Evolutionary conservation across 2,797 vertebrate species (phyloP).

Genomic region (Falco cherrug): DNA sequence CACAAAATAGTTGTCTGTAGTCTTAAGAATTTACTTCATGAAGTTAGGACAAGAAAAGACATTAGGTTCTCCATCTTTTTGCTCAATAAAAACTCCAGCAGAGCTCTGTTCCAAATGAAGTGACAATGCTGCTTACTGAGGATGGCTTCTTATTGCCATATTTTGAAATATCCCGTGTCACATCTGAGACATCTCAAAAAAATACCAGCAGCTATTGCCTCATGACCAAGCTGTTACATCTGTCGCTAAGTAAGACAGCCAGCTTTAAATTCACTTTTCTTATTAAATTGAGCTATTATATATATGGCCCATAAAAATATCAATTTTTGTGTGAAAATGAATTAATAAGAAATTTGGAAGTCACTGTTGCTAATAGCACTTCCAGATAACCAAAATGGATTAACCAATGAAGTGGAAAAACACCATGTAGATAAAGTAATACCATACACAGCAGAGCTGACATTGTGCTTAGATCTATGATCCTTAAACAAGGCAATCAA

Average conservation of each 20-base stretch:
- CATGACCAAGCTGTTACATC: background rate
- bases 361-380: background rate
- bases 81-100: background rate
- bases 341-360: conserved; percentile 15
- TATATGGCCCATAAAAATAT: background rate
- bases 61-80: background rate
- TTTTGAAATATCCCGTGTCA: background rate
- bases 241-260: background rate
- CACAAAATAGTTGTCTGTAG: background rate
- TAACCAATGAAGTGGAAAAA: background rate
- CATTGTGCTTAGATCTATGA: background rate
- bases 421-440: background rate
- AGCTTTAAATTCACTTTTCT: background rate
- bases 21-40: background rate
- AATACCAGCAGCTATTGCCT: background rate
- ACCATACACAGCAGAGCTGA: background rate
- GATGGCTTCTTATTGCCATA: background rate
- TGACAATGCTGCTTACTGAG: background rate
- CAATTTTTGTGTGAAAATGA: background rate
- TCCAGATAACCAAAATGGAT: background rate
- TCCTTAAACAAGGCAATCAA: background rate
- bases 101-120: background rate
- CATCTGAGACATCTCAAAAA: background rate
- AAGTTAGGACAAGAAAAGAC: background rate
- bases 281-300: background rate